Evolutionary conservation across 2,113 vertebrate genomes (phyloP), one percentile per base, ranked within the genome.

Genomic region (Falco punctatus): DNA sequence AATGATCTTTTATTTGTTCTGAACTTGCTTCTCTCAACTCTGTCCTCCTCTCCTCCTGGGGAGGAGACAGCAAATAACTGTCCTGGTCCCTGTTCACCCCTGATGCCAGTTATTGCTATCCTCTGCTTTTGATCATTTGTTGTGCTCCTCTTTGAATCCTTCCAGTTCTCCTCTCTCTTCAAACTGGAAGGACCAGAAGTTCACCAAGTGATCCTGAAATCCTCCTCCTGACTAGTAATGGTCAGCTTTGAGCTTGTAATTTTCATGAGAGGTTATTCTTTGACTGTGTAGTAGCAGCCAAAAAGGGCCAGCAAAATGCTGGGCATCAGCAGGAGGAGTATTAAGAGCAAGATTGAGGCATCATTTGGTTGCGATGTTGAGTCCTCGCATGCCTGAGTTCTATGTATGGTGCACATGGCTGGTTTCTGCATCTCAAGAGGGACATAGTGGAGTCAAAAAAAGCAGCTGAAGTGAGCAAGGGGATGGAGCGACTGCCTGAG

Each of bases 311-410:
- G 52, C 3, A 28, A 9, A 15, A 16, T 2, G 24, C 5, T 22
- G 58, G 54, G 54, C 42, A 46, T 18, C 40, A 13, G 4, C 6
- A 4, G 67, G 66, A 70, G 79, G 59, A 72, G 20, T 1, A 3
- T 9, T 32, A 2, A 5, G 44, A 35, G n/a, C 6, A 1, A 8
- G n/a, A 4, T 0, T 2, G n/a, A 44, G 77, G 38, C 5, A 10
- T 30, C 16, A 0, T 7, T 7, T 42, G 46, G 38, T 28, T 30
- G 38, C 78, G 5, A 2, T 4, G 23, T 8, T 0, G 3, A 17
- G 52, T 33, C 55, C 71, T 49, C 6, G 12, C 19, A 3, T 5
- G 9, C 26, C 66, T 10, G 38, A 27, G 0, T 13, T 40, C 55
- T 26, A 20, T 17, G 6, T 11, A 2, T 44, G 10, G 12, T 13